phyloP scores from a whole-genome alignment of 2,113 vertebrate species.

The Chrysochloris asiatica region DNA sequence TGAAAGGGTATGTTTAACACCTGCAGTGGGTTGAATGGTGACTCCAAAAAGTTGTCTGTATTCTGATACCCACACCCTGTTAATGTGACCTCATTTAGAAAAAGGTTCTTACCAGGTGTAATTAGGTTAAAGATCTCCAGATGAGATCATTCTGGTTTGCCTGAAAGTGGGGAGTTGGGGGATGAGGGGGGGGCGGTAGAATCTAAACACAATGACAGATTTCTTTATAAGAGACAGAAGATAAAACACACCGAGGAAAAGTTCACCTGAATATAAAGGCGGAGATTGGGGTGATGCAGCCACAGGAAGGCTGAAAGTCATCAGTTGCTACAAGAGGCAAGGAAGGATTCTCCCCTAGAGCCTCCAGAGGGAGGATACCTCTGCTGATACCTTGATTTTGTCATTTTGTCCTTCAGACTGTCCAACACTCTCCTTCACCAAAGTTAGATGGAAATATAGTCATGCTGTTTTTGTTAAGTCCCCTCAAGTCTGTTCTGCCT shows the following conservation, averaged over 20 bases:
- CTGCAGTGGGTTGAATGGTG: not conserved
- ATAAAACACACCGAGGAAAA: too few relatives aligned
- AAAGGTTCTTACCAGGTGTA: not conserved
- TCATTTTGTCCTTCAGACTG: not conserved
- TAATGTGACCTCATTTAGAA: not conserved
- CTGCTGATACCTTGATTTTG: not conserved
- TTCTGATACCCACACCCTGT: not conserved
- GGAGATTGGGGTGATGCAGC: not conserved
- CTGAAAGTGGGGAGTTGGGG: too few relatives aligned
- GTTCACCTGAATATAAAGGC: not conserved
- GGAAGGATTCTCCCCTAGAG: not conserved
- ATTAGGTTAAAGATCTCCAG: slow-evolving; percentile 23
- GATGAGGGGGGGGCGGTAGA: not conserved
- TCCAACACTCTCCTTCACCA: not conserved
- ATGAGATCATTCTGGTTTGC: too few relatives aligned
- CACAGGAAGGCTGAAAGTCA: not conserved
- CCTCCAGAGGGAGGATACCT: not conserved
- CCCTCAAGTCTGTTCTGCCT: too few relatives aligned
- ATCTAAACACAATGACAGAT: not conserved
- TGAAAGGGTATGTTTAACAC: not conserved
- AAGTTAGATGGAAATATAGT: not conserved
- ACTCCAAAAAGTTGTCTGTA: not conserved
- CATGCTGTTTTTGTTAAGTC: too few relatives aligned
- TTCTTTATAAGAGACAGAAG: not conserved
- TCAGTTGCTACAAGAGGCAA: too few relatives aligned